Base-by-base conservation (phyloP, 2,113 vertebrate species). In the Alaudala cheleensis region DNA sequence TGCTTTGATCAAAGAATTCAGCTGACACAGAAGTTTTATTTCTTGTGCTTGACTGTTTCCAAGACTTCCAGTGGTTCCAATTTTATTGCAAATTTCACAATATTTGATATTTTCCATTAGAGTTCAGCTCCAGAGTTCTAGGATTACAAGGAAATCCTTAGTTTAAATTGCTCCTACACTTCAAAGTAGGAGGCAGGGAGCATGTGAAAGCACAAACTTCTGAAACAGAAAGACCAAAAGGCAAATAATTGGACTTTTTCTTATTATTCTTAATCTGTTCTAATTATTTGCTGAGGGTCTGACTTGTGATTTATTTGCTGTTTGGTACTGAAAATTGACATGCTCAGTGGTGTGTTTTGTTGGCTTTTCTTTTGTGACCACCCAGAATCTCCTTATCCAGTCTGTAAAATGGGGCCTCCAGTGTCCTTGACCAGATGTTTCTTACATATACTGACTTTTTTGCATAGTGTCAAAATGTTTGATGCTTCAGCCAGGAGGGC, bases 391-490 rank as follows among this genome's bases (percentile, higher is more conserved):
- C 47, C 42, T 91, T 90, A 50, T 62, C 40, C 6, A 0, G 25
- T 85, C 54, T 69, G 57, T 72, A 23, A 20, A 88, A 89, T 79
- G 64, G 45, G 78, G 33, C 29, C 67, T 80, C 39, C 23, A 16
- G 44, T 88, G 94, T 91, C 85, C 77, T 25, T 93, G 94, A 80
- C 84, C 87, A 90, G 85, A 82, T 92, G 92, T 94, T 96, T 96
- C 66, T 88, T 88, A 44, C 64, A 67, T 67, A 73, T 56, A 44
- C 67, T 2, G 15, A 37, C 67, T 86, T 85, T 86, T 92, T 81
- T 70, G 51, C 39, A 12, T 33, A 33, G 82, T 78, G 80, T 93
- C 91, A 93, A 86, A 95, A 83, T 47, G 47, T 93, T 95, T 72
- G 90, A 80, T 96, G 67, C 78, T 73, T 81, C 70, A 80, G 90